Base-by-base conservation (phyloP, 2,888 invertebrate genomes). In the Rugalucina vietnamica region DNA sequence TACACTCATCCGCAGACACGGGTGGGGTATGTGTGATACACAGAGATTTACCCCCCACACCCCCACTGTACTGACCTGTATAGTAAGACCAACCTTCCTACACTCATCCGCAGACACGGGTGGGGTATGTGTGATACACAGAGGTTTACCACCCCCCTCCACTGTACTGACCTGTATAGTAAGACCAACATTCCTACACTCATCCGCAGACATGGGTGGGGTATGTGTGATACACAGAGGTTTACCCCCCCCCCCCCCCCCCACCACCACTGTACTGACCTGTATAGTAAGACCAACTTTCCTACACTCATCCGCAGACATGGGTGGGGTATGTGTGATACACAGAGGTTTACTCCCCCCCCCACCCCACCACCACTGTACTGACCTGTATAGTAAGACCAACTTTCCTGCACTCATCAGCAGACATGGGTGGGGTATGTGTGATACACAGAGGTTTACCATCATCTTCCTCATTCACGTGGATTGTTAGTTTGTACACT, bases 381-480 rank as follows among this genome's bases (percentile, higher is more conserved):
- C n/a, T n/a, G 87, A 94, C 94, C 91, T 93, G 94, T 75, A 95
- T 94, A 32, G 94, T 94, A n/a, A 94, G 91, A 12, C 94, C 96
- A 94, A 95, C 96, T 94, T 94, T 93, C 34, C 93, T 90, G 71
- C 94, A 93, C 85, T 95, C 95, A 39, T 94, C 94, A 0, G 93
- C 92, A 29, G 94, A 92, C 85, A 96, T 93, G 24, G 95, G 93
- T 1, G 96, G 96, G 37, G 93, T 93, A 91, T 96, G 96, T 18
- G 94, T 93, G 18, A 72, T 79, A 81, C 87, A 82, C 50, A 88
- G 80, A 0, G 98, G 97, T 77, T 97, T 96, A 0, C 97, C 97
- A 21, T 97, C 96, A 95, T 98, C 97, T 90, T 97, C 96, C 21
- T 97, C 96, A 95, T 99, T 98, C 21, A 98, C 97, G 94, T 98